Evolutionary conservation across 1,140 invertebrate genomes (phyloP).

Genomic region (Hyposmocoma kahamanoa): DNA sequence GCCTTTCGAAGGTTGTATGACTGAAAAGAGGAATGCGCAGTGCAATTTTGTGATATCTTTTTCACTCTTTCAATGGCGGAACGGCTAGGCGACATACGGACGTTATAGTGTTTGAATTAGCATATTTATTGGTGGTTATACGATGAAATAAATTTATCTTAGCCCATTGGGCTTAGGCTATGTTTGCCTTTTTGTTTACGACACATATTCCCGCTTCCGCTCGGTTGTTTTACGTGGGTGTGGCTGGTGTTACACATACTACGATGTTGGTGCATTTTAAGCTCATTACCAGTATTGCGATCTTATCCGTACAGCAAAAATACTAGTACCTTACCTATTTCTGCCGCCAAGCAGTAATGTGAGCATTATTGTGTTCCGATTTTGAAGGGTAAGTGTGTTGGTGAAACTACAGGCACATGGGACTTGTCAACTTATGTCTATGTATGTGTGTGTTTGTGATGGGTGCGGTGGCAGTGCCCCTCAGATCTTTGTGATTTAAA

Average conservation of each 20-base stretch:
- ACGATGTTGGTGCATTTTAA: neutral
- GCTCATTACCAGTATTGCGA: neutral
- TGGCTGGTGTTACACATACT: slow-evolving; percentile 9
- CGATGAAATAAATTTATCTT: slow-evolving; percentile 69
- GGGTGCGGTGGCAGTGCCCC: too few species aligned
- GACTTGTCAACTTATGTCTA: too few species aligned
- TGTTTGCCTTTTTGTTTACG: slow-evolving; percentile 36
- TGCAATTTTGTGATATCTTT: slow-evolving; percentile 72
- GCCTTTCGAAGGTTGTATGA: slow-evolving; percentile 48
- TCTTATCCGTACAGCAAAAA: too few species aligned
- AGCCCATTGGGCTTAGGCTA: slow-evolving; percentile 47
- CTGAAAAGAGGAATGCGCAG: slow-evolving; percentile 68
- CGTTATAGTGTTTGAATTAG: slow-evolving; percentile 69
- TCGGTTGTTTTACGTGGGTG: slow-evolving; percentile 15
- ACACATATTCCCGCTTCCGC: slow-evolving; percentile 40
- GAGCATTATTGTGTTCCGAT: too few species aligned
- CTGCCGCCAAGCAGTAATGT: too few species aligned
- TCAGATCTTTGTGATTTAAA: too few species aligned
- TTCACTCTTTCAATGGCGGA: slow-evolving; percentile 65
- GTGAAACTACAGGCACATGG: too few species aligned
- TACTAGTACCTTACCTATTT: too few species aligned
- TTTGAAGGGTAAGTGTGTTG: too few species aligned
- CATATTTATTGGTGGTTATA: slow-evolving; percentile 71
- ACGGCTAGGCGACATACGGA: slow-evolving; percentile 66
- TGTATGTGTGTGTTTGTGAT: too few species aligned